Conservation (phyloP, 2,888 invertebrate genomes). For the Diplolepis rosae region DNA sequence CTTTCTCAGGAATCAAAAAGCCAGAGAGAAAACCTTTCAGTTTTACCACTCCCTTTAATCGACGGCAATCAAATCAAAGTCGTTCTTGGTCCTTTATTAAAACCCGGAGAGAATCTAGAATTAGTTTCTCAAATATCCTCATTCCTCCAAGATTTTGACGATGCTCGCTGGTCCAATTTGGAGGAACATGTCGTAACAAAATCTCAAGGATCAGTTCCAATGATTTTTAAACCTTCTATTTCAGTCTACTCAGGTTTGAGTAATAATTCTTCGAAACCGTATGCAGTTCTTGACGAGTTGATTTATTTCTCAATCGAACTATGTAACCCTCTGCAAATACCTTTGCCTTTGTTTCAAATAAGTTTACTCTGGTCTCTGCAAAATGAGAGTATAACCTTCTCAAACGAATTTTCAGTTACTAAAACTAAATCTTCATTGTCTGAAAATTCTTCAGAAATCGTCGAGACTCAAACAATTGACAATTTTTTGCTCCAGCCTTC, state of each 20-base stretch:
- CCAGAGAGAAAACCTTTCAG: constrained; percentile 75
- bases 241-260: constrained; percentile 83
- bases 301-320: constrained; percentile 86
- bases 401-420: constrained; percentile 60
- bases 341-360: constrained; percentile 81
- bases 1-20: constrained; percentile 62
- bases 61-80: constrained; percentile 82
- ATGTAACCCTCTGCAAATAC: constrained; percentile 84
- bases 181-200: constrained; percentile 86
- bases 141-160: constrained; percentile 71
- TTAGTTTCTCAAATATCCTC: constrained; percentile 65
- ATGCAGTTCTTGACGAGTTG: constrained; percentile 87
- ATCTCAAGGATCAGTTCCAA: constrained; percentile 80
- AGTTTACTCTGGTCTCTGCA: constrained; percentile 84
- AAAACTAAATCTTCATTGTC: constrained; percentile 51
- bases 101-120: constrained; percentile 74
- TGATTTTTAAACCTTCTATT: constrained; percentile 86
- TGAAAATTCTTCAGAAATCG: constrained; percentile 72
- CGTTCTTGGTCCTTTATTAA: constrained; percentile 79
- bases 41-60: constrained; percentile 85
- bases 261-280: constrained; percentile 80
- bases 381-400: constrained; percentile 70
- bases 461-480: constrained; percentile 78
- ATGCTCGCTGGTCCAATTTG: constrained; percentile 81
- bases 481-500: constrained; percentile 77